Percentiles rank a stretch among this genome's conserved stretches.
Evolutionary conservation across 1,140 invertebrate species (phyloP).

Genomic region (Drosophila repletoides): DNA sequence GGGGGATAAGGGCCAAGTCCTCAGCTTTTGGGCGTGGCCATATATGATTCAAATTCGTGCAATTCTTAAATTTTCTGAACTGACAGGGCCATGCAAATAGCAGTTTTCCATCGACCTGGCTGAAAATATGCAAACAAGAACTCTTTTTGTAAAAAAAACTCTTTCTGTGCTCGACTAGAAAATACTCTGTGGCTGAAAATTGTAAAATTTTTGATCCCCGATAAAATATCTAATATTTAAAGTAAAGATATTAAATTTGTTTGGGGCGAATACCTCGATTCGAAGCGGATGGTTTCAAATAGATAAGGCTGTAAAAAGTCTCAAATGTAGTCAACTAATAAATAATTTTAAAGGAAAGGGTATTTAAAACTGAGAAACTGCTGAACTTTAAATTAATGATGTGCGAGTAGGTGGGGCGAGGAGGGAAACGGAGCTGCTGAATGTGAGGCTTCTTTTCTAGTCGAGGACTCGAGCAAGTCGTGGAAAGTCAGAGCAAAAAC

Average conservation of each 20-base stretch:
- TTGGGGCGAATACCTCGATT: too few relatives aligned
- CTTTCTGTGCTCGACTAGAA: background rate
- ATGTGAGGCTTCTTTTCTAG: background rate
- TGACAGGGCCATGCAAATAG: background rate
- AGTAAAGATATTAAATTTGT: too few relatives aligned
- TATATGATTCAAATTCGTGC: conserved; percentile 8
- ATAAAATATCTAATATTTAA: too few relatives aligned
- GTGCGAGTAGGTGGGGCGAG: too few relatives aligned
- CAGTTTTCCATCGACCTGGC: conserved; percentile 18
- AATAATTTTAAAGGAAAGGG: background rate
- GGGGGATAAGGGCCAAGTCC: too few relatives aligned
- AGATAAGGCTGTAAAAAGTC: too few relatives aligned
- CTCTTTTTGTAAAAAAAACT: background rate
- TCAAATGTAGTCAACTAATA: too few relatives aligned
- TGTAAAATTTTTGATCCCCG: too few relatives aligned
- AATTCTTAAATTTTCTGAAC: background rate
- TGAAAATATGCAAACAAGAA: conserved; percentile 18
- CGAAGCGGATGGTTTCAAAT: too few relatives aligned
- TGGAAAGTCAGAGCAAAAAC: conserved; percentile 35
- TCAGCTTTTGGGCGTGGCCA: conserved; percentile 13
- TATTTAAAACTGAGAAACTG: background rate
- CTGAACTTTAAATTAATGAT: conserved; percentile 14
- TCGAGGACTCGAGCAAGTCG: background rate
- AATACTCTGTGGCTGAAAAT: too few relatives aligned
- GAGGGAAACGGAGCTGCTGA: background rate